Evolutionary conservation across 2,113 vertebrate genomes (phyloP), one percentile per base, ranked within the genome.

Genomic region (Emydura subglobosa): DNA sequence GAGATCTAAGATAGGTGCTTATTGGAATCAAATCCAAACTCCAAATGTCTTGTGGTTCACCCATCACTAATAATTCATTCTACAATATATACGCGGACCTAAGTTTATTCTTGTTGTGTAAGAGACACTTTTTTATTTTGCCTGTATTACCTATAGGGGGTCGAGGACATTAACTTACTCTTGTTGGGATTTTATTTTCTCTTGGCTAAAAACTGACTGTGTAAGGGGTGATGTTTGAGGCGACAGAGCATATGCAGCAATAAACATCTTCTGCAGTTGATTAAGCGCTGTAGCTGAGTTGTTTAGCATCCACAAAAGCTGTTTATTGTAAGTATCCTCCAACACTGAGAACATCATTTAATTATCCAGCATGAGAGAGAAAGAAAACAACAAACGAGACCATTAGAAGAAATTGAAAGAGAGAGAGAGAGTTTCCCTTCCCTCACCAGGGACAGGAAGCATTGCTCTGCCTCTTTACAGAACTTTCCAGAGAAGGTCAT

Each of bases 161-260:
- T 96, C 95, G 95, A 93, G 90, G 80, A 94, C 96, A 93, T 96
- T 90, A 96, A 89, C 93, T 96, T 97, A 87, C 82, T 97, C 95
- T 95, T 94, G 95, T 93, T 94, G 92, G 96, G 91, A 90, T 97
- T 97, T 97, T 97, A 97, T 96, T 96, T 96, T 97, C 79, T 86
- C 80, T 91, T 82, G 50, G 88, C 95, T 96, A 96, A 91, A 44
- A 79, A 82, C 25, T 3, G 83, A 92, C 59, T 86, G 34, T 87
- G 93, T 95, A 95, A 93, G 72, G 90, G 92, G 79, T 90, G 89
- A 76, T 95, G 95, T 97, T 96, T 94, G 82, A 94, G 85, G 80
- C 92, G 85, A 93, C 80, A 89, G 94, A 94, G 92, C 57, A 47
- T 91, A 96, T 72, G 90, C 85, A 96, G 90, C 95, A 93, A 91